These are phyloP conservation scores for Thryonomys swinderianus DNA, from an alignment of 2,113 vertebrate genomes.

Conservation along the genomic window DNA sequence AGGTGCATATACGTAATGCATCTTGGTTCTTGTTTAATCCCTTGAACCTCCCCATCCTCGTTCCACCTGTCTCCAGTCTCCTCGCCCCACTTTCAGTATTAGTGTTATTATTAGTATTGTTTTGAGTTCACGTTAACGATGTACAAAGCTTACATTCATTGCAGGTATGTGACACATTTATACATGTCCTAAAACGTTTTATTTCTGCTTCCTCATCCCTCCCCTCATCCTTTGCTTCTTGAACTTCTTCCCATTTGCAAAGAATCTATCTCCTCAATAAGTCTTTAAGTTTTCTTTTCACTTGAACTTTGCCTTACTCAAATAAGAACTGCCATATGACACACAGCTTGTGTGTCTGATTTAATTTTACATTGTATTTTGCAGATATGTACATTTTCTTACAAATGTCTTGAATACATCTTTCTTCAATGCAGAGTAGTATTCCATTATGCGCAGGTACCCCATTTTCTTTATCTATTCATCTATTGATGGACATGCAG, in stretches of 20 bases:
- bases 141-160: neutral
- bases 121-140: neutral
- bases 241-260: neutral
- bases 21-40: neutral
- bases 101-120: neutral
- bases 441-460: neutral
- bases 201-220: neutral
- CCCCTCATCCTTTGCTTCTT: neutral
- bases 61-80: neutral
- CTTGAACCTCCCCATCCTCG: neutral
- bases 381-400: neutral
- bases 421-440: neutral
- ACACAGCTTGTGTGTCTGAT: neutral
- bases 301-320: neutral
- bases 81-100: neutral
- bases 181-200: neutral
- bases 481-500: neutral
- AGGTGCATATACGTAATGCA: neutral
- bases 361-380: neutral
- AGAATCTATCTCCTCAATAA: neutral
- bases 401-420: neutral
- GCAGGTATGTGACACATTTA: neutral
- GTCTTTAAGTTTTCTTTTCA: neutral
- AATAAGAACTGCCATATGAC: neutral
- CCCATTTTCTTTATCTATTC: neutral